Conservation (phyloP, 2,888 invertebrate species). For the Lithophane leautieri region DNA sequence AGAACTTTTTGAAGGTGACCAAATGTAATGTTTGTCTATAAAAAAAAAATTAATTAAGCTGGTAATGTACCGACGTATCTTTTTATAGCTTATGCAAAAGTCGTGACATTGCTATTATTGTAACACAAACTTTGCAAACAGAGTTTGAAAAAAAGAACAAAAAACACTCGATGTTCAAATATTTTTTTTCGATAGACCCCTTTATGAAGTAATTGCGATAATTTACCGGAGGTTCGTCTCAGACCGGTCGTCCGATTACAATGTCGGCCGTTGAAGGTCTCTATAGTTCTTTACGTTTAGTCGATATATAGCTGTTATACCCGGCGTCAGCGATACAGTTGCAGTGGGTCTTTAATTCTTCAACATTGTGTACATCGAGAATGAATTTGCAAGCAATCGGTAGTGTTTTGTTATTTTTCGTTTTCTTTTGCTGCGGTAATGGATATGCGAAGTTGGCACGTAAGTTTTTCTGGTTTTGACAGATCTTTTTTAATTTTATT, state of each 20-base stretch:
- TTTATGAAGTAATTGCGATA: conserved; percentile 44
- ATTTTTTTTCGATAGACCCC: no score
- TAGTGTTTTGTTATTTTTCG: conserved; percentile 70
- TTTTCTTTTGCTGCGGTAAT: conserved; percentile 69
- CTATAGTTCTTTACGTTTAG: conserved; percentile 76
- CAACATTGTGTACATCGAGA: conserved; percentile 69
- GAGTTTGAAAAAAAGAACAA: not conserved
- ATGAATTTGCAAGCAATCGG: conserved; percentile 74
- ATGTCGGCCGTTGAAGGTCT: conserved; percentile 76
- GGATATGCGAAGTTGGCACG: conserved; percentile 80
- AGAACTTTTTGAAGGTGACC: not conserved
- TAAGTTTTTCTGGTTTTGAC: conserved; percentile 70
- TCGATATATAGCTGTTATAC: conserved; percentile 82
- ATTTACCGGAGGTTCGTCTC: conserved; percentile 48
- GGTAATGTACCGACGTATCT: not conserved
- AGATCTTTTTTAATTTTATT: not conserved
- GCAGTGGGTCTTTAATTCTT: conserved; percentile 73
- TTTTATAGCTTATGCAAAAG: not conserved
- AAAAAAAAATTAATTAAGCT: not conserved
- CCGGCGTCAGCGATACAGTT: conserved; percentile 71
- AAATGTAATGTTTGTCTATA: not conserved
- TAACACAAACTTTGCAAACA: not conserved
- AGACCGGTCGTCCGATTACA: conserved; percentile 65
- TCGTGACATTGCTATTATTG: not conserved
- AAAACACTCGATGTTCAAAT: not conserved